Percentiles rank a stretch among this genome's conserved stretches.
phyloP scores from a whole-genome alignment of 2,888 invertebrate species.

The Melipona beecheii region DNA sequence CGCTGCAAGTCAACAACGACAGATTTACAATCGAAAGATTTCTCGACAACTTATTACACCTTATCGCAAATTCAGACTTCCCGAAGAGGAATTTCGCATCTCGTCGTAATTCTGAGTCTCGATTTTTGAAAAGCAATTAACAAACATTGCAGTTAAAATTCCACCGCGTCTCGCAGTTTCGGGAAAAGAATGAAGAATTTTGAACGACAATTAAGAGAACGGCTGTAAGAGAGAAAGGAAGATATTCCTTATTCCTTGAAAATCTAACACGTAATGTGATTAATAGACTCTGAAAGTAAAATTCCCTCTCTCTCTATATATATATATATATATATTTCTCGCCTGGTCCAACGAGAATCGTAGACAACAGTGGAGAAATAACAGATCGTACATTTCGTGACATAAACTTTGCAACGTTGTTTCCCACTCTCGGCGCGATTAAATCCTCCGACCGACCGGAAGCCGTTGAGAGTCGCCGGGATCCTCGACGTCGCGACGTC shows the following conservation, averaged over 20 bases:
- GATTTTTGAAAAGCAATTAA: background rate
- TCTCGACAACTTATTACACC: background rate
- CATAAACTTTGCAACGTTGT: constrained; percentile 42
- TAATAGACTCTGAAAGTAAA: background rate
- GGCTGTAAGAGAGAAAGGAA: too few species aligned
- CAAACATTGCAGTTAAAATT: background rate
- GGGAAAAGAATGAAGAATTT: too few species aligned
- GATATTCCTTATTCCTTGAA: too few species aligned
- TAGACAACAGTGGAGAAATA: constrained; percentile 23
- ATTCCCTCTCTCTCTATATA: background rate
- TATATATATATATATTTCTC: background rate
- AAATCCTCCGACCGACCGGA: constrained; percentile 35
- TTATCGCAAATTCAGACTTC: too few species aligned
- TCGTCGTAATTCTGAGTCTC: background rate
- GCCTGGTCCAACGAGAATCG: background rate
- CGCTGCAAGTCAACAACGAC: background rate
- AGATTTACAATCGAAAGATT: background rate
- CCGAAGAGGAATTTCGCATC: background rate
- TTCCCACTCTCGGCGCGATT: constrained; percentile 26
- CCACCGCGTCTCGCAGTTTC: too few species aligned
- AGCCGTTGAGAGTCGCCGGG: background rate
- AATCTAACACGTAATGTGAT: too few species aligned
- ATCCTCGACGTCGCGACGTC: constrained; percentile 3
- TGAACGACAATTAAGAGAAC: too few species aligned
- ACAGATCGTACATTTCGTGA: constrained; percentile 10